Evolutionary conservation across 2,888 invertebrate genomes (phyloP).

Genomic region (Diaperis boleti): DNA sequence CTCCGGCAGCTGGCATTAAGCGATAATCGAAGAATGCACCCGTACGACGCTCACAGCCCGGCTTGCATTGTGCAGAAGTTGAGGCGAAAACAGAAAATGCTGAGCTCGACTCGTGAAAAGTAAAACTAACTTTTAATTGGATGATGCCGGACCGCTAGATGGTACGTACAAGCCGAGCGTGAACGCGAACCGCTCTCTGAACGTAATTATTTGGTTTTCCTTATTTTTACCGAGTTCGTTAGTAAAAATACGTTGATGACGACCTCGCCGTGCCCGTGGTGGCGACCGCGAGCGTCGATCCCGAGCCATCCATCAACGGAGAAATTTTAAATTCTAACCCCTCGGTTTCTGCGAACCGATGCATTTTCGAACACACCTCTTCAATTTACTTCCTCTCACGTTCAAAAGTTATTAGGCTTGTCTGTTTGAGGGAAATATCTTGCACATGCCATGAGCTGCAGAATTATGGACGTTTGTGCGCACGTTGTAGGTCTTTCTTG

Average conservation of each 20-base stretch:
- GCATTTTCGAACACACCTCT: conserved; percentile 18
- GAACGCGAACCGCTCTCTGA: conserved; percentile 39
- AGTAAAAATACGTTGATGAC: too few relatives aligned
- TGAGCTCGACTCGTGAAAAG: conserved; percentile 39
- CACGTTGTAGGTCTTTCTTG: conserved; percentile 33
- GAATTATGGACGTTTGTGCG: conserved; percentile 33
- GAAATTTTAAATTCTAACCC: conserved; percentile 4
- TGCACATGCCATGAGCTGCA: conserved; percentile 26
- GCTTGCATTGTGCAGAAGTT: neutral
- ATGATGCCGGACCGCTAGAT: conserved; percentile 42
- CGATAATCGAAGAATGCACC: conserved; percentile 15
- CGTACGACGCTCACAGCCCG: neutral
- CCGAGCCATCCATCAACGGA: too few relatives aligned
- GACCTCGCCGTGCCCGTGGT: too few relatives aligned
- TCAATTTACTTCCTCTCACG: conserved; percentile 32
- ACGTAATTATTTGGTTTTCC: conserved; percentile 38
- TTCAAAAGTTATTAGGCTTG: conserved; percentile 38
- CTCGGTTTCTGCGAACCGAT: conserved; percentile 10
- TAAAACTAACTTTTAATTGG: conserved; percentile 48
- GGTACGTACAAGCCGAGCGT: conserved; percentile 33
- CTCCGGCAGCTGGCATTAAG: neutral
- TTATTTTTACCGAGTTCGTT: neutral
- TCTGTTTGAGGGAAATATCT: conserved; percentile 39
- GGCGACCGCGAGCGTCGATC: too few relatives aligned
- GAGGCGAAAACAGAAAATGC: conserved; percentile 30